Conservation (phyloP, 2,888 invertebrate species). For the Noctua fimbriata region DNA sequence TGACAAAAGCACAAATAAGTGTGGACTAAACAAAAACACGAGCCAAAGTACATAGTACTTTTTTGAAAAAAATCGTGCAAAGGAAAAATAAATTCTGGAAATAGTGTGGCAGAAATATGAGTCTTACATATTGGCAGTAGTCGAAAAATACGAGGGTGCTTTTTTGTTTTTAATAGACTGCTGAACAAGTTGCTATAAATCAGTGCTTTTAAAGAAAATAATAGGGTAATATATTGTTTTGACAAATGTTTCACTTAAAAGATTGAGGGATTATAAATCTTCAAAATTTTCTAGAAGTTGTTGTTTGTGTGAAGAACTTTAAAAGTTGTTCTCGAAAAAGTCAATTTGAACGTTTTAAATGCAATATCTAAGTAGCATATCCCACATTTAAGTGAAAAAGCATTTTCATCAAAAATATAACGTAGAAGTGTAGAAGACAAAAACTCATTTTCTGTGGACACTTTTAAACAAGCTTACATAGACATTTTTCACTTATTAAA, state of each 20-base stretch:
- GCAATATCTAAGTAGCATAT: not conserved
- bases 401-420: constrained; percentile 17
- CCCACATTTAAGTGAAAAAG: not conserved
- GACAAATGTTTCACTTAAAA: not conserved
- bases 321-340: not conserved
- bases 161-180: not conserved
- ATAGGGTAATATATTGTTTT: not conserved
- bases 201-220: not conserved
- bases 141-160: too few relatives aligned
- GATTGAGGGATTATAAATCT: not conserved
- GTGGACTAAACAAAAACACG: constrained; percentile 21
- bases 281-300: not conserved
- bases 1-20: constrained; percentile 58
- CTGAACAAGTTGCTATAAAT: not conserved
- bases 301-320: too few relatives aligned
- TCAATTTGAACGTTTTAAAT: not conserved
- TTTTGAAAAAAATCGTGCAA: constrained; percentile 12
- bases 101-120: constrained; percentile 7
- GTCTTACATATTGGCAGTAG: not conserved
- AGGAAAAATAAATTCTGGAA: constrained; percentile 5
- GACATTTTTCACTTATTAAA: constrained; percentile 41
- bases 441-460: constrained; percentile 19
- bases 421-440: constrained; percentile 9
- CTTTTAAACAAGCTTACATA: constrained; percentile 27
- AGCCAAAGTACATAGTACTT: not conserved